phyloP scores from a whole-genome alignment of 2,797 vertebrate genomes.

The Schizothorax lantsangensis region DNA sequence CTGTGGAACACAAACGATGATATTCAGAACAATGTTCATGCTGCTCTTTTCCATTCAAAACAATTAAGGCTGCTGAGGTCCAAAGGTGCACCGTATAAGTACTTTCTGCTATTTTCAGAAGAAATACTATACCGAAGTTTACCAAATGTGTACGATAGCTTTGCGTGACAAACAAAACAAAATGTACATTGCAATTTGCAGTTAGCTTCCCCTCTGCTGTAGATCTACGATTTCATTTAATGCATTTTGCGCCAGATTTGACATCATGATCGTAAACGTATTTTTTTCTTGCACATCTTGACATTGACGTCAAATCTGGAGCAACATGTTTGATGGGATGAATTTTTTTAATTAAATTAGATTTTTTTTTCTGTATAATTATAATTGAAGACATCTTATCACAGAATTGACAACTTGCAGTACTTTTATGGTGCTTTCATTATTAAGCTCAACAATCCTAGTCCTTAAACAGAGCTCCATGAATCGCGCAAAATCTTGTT shows the following conservation, averaged over 20 bases:
- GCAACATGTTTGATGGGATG: neutral
- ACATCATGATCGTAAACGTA: neutral
- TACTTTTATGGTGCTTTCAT: no score
- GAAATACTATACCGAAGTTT: neutral
- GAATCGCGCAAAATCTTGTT: neutral
- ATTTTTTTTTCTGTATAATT: no score
- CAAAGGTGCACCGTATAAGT: neutral
- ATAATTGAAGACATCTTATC: no score
- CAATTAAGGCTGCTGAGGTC: neutral
- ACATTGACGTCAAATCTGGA: neutral
- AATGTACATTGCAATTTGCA: neutral
- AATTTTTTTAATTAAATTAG: neutral
- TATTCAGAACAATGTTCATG: neutral
- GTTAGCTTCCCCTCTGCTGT: neutral
- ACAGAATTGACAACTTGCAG: no score
- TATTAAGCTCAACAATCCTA: neutral
- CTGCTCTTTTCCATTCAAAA: neutral
- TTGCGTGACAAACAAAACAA: neutral
- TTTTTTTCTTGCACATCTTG: neutral
- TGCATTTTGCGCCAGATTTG: neutral
- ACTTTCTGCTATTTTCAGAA: neutral
- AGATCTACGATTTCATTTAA: neutral
- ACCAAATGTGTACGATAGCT: neutral
- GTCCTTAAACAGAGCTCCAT: neutral
- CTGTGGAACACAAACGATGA: slow-evolving; percentile 16